These are phyloP conservation scores for Corythoichthys intestinalis DNA, from an alignment of 2,113 vertebrate species.

Conservation along the genomic window DNA sequence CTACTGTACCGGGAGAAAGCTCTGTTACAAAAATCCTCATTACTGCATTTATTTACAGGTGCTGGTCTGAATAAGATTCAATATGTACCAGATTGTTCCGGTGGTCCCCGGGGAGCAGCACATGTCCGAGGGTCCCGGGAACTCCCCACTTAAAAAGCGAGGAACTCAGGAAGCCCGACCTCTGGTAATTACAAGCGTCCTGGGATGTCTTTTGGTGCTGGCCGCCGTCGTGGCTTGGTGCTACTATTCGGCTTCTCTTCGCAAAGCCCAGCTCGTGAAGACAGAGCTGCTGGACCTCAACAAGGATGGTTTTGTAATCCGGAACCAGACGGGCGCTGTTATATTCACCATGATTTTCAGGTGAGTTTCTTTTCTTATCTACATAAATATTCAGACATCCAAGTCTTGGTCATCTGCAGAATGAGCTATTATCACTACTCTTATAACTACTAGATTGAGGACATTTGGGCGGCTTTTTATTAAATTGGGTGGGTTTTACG, in stretches of 20 bases:
- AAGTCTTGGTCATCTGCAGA: neutral
- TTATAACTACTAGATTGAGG: no score
- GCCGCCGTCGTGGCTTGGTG: conserved; percentile 84
- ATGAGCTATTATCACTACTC: no score
- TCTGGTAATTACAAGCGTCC: conserved; percentile 64
- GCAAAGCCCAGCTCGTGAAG: conserved; percentile 79
- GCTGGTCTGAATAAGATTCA: conserved; percentile 5
- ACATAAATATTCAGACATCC: neutral
- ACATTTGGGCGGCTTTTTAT: no score
- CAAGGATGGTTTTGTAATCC: conserved; percentile 84
- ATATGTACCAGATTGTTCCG: conserved; percentile 74
- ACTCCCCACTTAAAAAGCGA: conserved; percentile 73
- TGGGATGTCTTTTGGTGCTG: conserved; percentile 78
- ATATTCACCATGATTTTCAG: conserved; percentile 87
- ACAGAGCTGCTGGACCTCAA: conserved; percentile 81
- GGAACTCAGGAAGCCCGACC: conserved; percentile 71
- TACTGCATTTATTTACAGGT: neutral
- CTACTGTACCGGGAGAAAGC: no score
- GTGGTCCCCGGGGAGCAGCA: conserved; percentile 60
- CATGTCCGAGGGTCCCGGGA: conserved; percentile 54
- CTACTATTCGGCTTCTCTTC: conserved; percentile 84
- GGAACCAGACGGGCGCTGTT: conserved; percentile 75
- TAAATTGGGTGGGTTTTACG: no score
- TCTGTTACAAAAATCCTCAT: neutral
- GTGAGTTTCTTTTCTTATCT: conserved; percentile 47